Evolutionary conservation across 2,113 vertebrate genomes (phyloP).

Genomic region (Todiramphus saurophagus): DNA sequence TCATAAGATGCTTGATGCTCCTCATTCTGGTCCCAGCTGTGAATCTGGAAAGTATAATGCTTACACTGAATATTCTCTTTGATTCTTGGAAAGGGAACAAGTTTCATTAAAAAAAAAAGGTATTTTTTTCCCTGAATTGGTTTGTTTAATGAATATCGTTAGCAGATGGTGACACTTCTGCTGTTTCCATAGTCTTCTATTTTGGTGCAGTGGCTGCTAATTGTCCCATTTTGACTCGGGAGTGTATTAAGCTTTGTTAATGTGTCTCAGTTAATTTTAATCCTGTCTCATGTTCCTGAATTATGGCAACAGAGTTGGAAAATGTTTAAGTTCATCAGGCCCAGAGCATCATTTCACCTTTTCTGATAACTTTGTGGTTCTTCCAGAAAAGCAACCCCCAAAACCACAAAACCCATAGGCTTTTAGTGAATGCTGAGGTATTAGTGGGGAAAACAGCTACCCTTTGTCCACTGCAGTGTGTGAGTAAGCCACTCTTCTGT

Average conservation of each 20-base stretch:
- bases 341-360: not conserved
- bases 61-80: conserved; percentile 5
- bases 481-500: not conserved
- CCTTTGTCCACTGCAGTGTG: not conserved
- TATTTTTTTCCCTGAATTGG: not conserved
- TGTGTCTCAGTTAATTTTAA: not conserved
- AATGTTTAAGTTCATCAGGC: not conserved
- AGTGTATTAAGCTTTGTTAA: not conserved
- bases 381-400: not conserved
- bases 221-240: not conserved
- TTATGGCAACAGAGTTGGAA: not conserved
- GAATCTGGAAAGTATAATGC: conserved; percentile 35
- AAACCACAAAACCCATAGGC: not conserved
- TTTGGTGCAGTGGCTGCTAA: conserved; percentile 7
- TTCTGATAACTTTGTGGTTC: not conserved
- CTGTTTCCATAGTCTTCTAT: not conserved
- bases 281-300: not conserved
- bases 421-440: not conserved
- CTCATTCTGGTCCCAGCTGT: conserved; percentile 24
- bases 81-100: conserved; percentile 36
- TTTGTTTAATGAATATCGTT: not conserved
- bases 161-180: conserved; percentile 10
- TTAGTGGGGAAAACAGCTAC: not conserved
- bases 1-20: not conserved
- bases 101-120: not conserved